phyloP scores from a whole-genome alignment of 2,113 vertebrate genomes.

The Callipepla californica region DNA sequence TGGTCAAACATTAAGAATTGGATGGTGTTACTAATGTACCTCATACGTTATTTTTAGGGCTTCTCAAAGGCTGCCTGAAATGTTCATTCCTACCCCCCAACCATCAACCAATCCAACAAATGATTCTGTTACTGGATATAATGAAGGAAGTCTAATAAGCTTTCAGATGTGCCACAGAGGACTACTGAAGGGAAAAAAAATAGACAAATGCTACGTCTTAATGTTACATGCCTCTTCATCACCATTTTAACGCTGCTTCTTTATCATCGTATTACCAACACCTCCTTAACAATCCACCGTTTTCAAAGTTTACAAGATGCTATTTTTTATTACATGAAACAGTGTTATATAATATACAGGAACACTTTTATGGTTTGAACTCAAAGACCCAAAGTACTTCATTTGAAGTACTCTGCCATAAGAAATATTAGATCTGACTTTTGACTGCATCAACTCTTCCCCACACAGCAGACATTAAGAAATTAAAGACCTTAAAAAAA shows the following conservation, averaged over 20 bases:
- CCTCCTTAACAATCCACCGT: not conserved
- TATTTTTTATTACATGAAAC: not conserved
- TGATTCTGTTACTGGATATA: not conserved
- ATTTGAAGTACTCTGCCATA: not conserved
- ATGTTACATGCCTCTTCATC: not conserved
- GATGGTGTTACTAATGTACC: not conserved
- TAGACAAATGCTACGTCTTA: not conserved
- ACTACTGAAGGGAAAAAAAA: not conserved
- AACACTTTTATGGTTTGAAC: not conserved
- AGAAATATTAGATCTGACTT: not conserved
- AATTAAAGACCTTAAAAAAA: not conserved
- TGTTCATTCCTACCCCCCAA: not conserved
- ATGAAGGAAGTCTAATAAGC: not conserved
- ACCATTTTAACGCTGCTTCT: not conserved
- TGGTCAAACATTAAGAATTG: not conserved
- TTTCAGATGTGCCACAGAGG: not conserved
- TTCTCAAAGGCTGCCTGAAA: not conserved
- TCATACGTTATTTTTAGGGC: not conserved
- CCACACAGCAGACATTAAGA: not conserved
- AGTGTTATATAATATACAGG: not conserved
- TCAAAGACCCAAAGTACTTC: not conserved
- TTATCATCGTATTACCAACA: not conserved
- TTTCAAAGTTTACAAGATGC: not conserved
- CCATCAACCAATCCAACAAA: not conserved
- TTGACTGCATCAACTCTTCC: not conserved